Evolutionary conservation across 2,113 vertebrate species (phyloP).

Genomic region (Phylloscopus trochiloides): DNA sequence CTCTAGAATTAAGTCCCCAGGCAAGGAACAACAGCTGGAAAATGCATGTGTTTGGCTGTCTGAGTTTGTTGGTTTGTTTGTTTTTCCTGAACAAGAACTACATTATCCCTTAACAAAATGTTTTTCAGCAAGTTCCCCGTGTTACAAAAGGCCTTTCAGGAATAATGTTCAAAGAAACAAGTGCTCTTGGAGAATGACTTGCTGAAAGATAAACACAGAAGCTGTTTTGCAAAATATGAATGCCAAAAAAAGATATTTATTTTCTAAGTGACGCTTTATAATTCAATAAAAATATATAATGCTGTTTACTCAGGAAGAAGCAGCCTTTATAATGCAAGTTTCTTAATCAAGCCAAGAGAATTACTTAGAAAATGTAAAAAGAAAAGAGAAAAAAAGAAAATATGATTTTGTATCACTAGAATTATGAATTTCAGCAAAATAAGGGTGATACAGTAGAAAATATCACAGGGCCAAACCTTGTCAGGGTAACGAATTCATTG

Average conservation of each 20-base stretch:
- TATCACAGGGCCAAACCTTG: neutral
- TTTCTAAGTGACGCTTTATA: neutral
- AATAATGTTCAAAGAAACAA: neutral
- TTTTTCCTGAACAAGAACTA: slow-evolving; percentile 13
- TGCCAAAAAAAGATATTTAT: slow-evolving; percentile 24
- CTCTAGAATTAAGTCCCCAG: neutral
- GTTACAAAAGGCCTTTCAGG: neutral
- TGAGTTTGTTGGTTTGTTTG: neutral
- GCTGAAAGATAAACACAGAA: slow-evolving; percentile 33
- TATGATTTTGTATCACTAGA: neutral
- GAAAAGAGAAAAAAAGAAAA: neutral
- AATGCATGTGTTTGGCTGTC: neutral
- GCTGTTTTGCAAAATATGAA: neutral
- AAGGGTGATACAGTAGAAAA: neutral
- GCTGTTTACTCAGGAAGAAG: neutral
- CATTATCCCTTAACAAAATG: neutral
- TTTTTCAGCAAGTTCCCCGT: neutral
- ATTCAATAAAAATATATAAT: neutral
- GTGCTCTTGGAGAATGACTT: neutral
- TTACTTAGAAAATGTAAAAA: neutral
- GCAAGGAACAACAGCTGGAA: slow-evolving; percentile 29
- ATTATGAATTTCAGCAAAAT: neutral
- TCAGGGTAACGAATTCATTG: neutral
- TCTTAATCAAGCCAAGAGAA: neutral
- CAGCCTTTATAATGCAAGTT: neutral